Percentiles rank a stretch among this genome's conserved stretches.
phyloP scores from a whole-genome alignment of 1,140 invertebrate species.

The Anadara kagoshimensis region DNA sequence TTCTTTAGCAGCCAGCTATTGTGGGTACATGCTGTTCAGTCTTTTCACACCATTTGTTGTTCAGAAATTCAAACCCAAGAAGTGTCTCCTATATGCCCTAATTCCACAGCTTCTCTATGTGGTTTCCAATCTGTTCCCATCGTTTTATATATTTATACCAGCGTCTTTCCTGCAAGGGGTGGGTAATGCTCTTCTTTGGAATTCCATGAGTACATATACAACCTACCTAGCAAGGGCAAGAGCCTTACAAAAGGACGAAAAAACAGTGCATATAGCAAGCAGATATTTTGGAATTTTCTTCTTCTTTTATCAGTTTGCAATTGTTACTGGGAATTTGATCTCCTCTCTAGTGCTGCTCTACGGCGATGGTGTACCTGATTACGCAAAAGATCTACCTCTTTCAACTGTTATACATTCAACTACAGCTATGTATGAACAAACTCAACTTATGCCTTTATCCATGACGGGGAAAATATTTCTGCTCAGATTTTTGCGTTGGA shows the following conservation, averaged over 20 bases:
- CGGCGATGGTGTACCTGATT: neutral
- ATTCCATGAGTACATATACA: slow-evolving; percentile 63
- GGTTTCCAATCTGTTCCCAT: slow-evolving; percentile 59
- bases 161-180: slow-evolving; percentile 55
- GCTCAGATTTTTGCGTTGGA: neutral
- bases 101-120: slow-evolving; percentile 55
- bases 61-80: slow-evolving; percentile 55
- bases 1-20: slow-evolving; percentile 49
- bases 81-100: slow-evolving; percentile 44
- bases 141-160: slow-evolving; percentile 57
- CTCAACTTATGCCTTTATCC: too few species aligned
- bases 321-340: slow-evolving; percentile 60
- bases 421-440: too few species aligned
- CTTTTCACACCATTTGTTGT: slow-evolving; percentile 58
- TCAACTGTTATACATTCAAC: neutral
- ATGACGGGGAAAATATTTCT: too few species aligned
- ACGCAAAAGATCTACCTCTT: neutral
- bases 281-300: slow-evolving; percentile 66
- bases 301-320: slow-evolving; percentile 59
- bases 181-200: slow-evolving; percentile 58
- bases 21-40: slow-evolving; percentile 56
- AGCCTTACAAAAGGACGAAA: slow-evolving; percentile 46
- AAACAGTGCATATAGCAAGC: slow-evolving; percentile 54
- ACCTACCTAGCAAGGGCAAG: slow-evolving; percentile 59
- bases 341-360: slow-evolving; percentile 55